Base-by-base conservation (phyloP, 1,140 invertebrate genomes). In the Caligus rogercresseyi region DNA sequence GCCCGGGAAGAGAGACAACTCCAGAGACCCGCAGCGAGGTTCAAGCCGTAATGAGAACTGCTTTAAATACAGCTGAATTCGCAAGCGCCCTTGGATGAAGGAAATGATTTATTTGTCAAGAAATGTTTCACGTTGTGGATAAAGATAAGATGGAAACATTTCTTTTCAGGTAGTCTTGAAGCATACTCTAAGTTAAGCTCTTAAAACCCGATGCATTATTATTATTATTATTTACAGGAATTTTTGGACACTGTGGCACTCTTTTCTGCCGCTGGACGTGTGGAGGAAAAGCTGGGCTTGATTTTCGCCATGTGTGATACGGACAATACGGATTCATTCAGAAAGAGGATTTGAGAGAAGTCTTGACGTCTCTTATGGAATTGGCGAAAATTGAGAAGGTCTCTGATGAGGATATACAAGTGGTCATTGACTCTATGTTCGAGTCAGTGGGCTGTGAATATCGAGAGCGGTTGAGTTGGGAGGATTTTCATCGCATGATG, bases 241-340 rank as follows among this genome's bases (percentile, higher is more conserved):
- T 97, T 98, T 72, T 74, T 98, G 19, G 89, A 96, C 69, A 95
- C 93, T 0, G 90, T 97, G 1, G 84, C 95, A 0, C 75, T 96
- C 11, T 43, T 60, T 43, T 43, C 26, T 26, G n/a, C 58, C 1
- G 20, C 26, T 14, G 60, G 60, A 24, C 16, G 60, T 52, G 43
- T 53, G 52, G 90, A 97, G 68, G 92, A 97, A 68, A 98, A 98
- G 71, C 73, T 98, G 14, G 78, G 93, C 15, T 91, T 97, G 21
- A 89, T 98, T 64, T 98, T 98, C 70, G 89, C 96, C 69, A 98
- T 98, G 94, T 98, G 94, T 71, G 94, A 98, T 71, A 87, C 92
- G 67, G 89, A 97, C 71, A 79, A 87, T 1, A 92, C 68, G 93
- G 92, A 0, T 85, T 92, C 0, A 94, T 98, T 63, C 89, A 95